These are phyloP conservation scores for Loris lydekkerianus DNA, from an alignment of 2,797 vertebrate genomes.

Conservation along the genomic window DNA sequence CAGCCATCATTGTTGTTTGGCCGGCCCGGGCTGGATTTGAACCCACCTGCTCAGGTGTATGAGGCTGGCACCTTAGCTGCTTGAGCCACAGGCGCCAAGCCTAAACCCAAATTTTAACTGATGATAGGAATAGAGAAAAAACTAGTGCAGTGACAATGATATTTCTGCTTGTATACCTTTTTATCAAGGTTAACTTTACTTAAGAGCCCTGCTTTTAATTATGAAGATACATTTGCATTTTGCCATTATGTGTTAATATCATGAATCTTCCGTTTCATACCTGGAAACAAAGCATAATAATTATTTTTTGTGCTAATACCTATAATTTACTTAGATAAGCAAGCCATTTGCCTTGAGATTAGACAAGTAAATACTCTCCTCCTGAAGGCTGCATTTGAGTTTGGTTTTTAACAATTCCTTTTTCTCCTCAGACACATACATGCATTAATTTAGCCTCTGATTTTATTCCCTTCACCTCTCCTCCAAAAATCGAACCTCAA, in stretches of 20 bases:
- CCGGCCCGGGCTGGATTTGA: too few relatives aligned
- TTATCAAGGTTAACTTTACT: slow-evolving; percentile 41
- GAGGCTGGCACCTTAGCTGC: too few relatives aligned
- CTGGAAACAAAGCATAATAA: slow-evolving; percentile 57
- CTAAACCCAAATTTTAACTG: background rate
- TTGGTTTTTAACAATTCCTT: slow-evolving; percentile 37
- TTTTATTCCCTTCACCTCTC: slow-evolving; percentile 67
- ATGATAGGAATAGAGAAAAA: slow-evolving; percentile 10
- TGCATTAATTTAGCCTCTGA: slow-evolving; percentile 18
- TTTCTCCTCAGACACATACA: background rate
- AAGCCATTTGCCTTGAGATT: slow-evolving; percentile 47
- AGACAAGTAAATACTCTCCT: background rate
- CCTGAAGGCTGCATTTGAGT: background rate
- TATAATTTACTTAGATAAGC: slow-evolving; percentile 62
- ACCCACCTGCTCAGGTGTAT: too few relatives aligned
- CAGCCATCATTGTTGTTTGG: too few relatives aligned
- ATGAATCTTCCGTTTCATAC: slow-evolving; percentile 60
- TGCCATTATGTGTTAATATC: slow-evolving; percentile 39
- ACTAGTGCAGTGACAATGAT: background rate
- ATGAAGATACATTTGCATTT: slow-evolving; percentile 19
- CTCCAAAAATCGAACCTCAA: slow-evolving; percentile 66
- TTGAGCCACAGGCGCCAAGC: too few relatives aligned
- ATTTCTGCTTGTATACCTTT: background rate
- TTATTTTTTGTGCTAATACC: slow-evolving; percentile 47
- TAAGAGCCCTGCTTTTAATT: slow-evolving; percentile 69